A percentile compares a stretch with the other conserved stretches of the same genome.
phyloP scores from a whole-genome alignment of 1,140 invertebrate genomes.

The Patella vulgata region DNA sequence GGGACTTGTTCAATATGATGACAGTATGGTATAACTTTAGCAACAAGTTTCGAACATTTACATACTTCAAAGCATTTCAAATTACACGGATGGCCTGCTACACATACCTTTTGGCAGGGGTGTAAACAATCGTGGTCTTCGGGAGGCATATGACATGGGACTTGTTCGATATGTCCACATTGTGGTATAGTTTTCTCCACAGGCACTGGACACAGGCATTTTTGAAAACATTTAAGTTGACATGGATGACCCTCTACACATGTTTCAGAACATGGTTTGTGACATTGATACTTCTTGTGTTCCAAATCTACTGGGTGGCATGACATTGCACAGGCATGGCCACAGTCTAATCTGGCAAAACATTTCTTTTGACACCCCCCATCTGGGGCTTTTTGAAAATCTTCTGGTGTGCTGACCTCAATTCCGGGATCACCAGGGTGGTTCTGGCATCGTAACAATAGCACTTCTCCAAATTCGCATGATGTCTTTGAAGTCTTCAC shows the following conservation, averaged over 20 bases:
- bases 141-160: not conserved
- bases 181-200: not conserved
- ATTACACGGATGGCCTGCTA: too few species aligned
- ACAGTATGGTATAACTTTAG: slow-evolving; percentile 57
- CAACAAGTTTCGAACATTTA: too few species aligned
- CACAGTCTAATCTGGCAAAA: slow-evolving; percentile 55
- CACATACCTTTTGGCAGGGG: too few species aligned
- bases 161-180: slow-evolving; percentile 11
- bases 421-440: slow-evolving; percentile 56
- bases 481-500: slow-evolving; percentile 23
- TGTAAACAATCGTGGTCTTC: too few species aligned
- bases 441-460: slow-evolving; percentile 66
- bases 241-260: slow-evolving; percentile 35
- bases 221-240: slow-evolving; percentile 30
- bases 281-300: slow-evolving; percentile 9
- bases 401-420: slow-evolving; percentile 33
- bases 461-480: slow-evolving; percentile 26
- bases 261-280: slow-evolving; percentile 38
- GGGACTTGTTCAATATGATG: slow-evolving; percentile 72
- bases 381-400: slow-evolving; percentile 64
- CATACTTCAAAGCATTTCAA: too few species aligned
- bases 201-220: slow-evolving; percentile 29
- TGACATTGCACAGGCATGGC: slow-evolving; percentile 57
- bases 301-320: slow-evolving; percentile 68
- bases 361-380: slow-evolving; percentile 65